Evolutionary conservation across 2,113 vertebrate species (phyloP), one percentile per base, ranked within the genome.

Genomic region (Channa argus): DNA sequence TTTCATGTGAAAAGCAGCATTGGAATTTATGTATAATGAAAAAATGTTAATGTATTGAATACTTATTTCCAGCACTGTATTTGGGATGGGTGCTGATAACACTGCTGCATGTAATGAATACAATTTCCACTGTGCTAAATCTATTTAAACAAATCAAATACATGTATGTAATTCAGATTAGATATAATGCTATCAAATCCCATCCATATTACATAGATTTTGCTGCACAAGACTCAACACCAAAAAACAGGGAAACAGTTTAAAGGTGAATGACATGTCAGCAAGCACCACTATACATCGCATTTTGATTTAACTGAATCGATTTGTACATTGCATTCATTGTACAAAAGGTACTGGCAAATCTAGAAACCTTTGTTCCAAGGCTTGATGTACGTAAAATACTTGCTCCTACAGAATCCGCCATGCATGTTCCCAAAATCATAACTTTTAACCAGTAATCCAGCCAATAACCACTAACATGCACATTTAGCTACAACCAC

Each of bases 371-470:
- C 11, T 58, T 47, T 12, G 9, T 41, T 24, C 6, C 53, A 1
- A 5, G 36, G 36, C 12, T 15, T 58, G 54, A n/a, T 24, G 14
- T 38, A 7, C 6, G 10, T 38, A 6, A 9, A 15, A 39, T 52
- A 8, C 59, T 10, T 3, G 10, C 13, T 69, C 24, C 24, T 24
- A 45, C 13, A 50, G 36, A 60, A 38, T n/a, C 24, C 60, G n/a
- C 11, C 64, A 64, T 67, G 62, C 43, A 38, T 14, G 15, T 53
- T 14, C 51, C 45, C 52, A 8, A 60, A 65, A 37, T 2, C 36
- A 72, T 45, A 52, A 63, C 60, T 34, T 2, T 13, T 33, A 52
- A 47, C 12, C 58, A 53, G 15, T 54, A 14, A 77, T 66, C 36
- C 39, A 36, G 8, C n/a, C 45, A 47, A 39, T 51, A 61, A 63